Evolutionary conservation across 2,888 invertebrate genomes (phyloP).

Genomic region (Asteroscopus sphinx): DNA sequence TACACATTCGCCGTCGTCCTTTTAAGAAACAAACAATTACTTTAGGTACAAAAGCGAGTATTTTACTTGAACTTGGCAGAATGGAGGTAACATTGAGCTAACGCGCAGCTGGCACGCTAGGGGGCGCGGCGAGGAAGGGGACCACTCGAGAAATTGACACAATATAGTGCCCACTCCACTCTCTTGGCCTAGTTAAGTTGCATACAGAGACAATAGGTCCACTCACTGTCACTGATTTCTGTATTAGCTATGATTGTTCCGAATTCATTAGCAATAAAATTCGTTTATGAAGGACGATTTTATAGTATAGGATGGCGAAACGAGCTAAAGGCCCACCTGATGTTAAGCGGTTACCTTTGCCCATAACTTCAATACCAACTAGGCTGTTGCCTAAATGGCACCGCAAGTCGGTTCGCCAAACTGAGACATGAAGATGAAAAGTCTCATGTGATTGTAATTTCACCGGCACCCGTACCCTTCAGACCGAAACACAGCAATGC

Average conservation of each 20-base stretch:
- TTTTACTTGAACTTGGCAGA: slow-evolving; percentile 54
- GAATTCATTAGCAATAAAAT: slow-evolving; percentile 3
- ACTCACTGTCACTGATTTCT: slow-evolving; percentile 28
- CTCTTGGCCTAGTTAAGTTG: slow-evolving; percentile 47
- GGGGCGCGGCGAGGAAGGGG: slow-evolving; percentile 32
- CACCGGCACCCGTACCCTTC: too few relatives aligned
- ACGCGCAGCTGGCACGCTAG: slow-evolving; percentile 48
- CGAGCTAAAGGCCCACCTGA: too few relatives aligned
- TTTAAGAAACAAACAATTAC: slow-evolving; percentile 42
- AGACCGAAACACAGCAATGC: too few relatives aligned
- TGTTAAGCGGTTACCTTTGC: too few relatives aligned
- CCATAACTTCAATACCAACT: too few relatives aligned
- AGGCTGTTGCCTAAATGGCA: too few relatives aligned
- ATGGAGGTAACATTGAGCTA: slow-evolving; percentile 44
- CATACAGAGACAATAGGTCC: slow-evolving; percentile 26
- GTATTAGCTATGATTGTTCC: slow-evolving; percentile 6
- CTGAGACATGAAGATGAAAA: too few relatives aligned
- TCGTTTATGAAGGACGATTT: neutral
- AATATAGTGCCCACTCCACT: slow-evolving; percentile 41
- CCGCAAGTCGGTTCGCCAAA: too few relatives aligned
- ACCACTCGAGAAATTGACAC: slow-evolving; percentile 49
- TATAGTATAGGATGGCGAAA: too few relatives aligned
- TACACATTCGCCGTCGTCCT: slow-evolving; percentile 24
- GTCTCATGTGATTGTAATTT: too few relatives aligned
- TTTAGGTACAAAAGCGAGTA: slow-evolving; percentile 23